Evolutionary conservation across 1,140 invertebrate genomes (phyloP).

Genomic region (Lerema accius): DNA sequence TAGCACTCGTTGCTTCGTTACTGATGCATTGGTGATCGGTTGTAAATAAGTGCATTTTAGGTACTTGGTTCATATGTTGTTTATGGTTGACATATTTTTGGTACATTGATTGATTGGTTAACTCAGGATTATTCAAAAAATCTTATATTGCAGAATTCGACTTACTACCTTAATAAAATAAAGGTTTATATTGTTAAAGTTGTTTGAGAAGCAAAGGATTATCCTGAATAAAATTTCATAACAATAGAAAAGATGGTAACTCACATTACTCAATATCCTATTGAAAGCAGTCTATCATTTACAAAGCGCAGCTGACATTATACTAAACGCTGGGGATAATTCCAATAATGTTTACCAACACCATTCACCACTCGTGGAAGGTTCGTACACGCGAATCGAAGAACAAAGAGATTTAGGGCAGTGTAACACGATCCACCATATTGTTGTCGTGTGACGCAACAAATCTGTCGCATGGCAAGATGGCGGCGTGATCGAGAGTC

Average conservation of each 20-base stretch:
- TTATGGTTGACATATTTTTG: too few species aligned
- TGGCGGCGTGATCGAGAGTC: conserved; percentile 61
- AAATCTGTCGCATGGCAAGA: conserved; percentile 67
- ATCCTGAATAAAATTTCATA: neutral
- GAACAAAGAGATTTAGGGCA: conserved; percentile 74
- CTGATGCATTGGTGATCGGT: neutral
- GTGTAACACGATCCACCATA: conserved; percentile 75
- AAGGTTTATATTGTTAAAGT: conserved; percentile 34
- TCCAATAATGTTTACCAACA: conserved; percentile 53
- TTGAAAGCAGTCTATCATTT: conserved; percentile 50
- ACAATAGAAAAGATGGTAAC: conserved; percentile 11
- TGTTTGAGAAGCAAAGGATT: neutral
- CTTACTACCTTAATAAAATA: too few species aligned
- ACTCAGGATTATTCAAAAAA: too few species aligned
- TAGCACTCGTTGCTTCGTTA: conserved; percentile 6
- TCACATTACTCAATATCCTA: conserved; percentile 31
- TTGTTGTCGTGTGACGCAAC: conserved; percentile 69
- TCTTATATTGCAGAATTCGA: too few species aligned
- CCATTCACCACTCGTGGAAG: conserved; percentile 46
- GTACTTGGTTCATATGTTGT: too few species aligned
- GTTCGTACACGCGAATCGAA: conserved; percentile 57
- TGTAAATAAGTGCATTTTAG: too few species aligned
- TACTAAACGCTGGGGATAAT: conserved; percentile 39
- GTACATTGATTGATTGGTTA: conserved; percentile 17
- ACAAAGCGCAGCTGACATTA: conserved; percentile 38